Base-by-base conservation (phyloP, 2,797 vertebrate genomes). In the Sebastes iracundus region DNA sequence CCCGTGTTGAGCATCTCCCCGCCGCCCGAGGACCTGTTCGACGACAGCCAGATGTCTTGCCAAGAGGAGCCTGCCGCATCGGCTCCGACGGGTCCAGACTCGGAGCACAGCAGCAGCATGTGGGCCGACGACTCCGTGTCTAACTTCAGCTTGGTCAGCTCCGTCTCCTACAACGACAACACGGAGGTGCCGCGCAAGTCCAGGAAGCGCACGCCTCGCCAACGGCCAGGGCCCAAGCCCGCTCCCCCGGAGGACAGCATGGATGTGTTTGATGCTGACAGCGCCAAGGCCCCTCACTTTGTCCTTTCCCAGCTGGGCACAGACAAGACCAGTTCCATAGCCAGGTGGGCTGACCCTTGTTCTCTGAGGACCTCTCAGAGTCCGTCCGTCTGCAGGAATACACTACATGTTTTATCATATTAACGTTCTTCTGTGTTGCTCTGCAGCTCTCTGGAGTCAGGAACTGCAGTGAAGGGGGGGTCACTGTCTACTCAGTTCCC, bases 221-320 rank as follows among this genome's bases (percentile, higher is more conserved):
- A 99, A 94, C 96, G 97, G 81, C 99, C 99, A 9, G 99, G 99
- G 84, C 96, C 97, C 74, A 99, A 98, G 94, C 96, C 96, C 16
- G 93, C 96, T 82, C 95, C 96, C 84, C 97, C 96, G 3, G 97
- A 99, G 91, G 97, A 97, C 94, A 99, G 97, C 95, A 99, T 99
- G 98, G 98, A 99, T 90, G 97, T 99, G 92, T 99, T 99, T 94
- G 98, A 99, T 93, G 99, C 99, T 71, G 99, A 99, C 96, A 99
- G 99, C 81, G 99, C 99, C 93, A 99, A 99, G 95, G 98, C 97
- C 78, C 99, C 99, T 88, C 99, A 99, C 93, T 99, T 99, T 97
- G 99, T 99, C 91, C 97, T 99, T 84, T 99, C 98, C 87, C 98
- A 99, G 94, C 97, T 99, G 92, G 96, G 97, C 91, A 97, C 98